A percentile compares a stretch with the other conserved stretches of the same genome.
Evolutionary conservation across 2,888 invertebrate species (phyloP).

Genomic region (Andrena hattorfiana): DNA sequence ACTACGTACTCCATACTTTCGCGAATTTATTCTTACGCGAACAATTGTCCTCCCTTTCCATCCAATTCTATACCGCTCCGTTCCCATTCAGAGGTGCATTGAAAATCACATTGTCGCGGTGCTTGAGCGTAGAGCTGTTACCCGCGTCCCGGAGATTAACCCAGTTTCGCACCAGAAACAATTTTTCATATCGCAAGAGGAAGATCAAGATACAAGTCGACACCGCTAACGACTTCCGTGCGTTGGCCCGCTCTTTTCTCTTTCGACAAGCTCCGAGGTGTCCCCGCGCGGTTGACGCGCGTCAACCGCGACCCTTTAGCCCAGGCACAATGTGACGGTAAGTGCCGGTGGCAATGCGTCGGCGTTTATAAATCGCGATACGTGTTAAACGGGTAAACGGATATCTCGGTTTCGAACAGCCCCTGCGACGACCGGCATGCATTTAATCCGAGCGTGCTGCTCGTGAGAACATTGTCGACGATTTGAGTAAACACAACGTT

Average conservation of each 20-base stretch:
- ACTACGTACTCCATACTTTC: too few relatives aligned
- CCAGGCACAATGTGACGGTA: neutral
- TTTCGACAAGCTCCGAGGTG: conserved; percentile 16
- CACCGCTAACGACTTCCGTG: conserved; percentile 49
- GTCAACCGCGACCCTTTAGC: neutral
- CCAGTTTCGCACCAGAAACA: conserved; percentile 26
- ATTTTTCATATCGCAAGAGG: conserved; percentile 24
- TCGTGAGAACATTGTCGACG: neutral
- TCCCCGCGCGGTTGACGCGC: conserved; percentile 13
- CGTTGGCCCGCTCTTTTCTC: conserved; percentile 28
- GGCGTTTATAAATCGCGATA: neutral
- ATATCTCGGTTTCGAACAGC: neutral
- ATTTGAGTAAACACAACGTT: conserved; percentile 30
- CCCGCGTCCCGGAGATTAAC: conserved; percentile 28
- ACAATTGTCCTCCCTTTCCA: too few relatives aligned
- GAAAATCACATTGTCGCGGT: too few relatives aligned
- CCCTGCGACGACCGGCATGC: neutral
- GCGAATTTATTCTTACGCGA: too few relatives aligned
- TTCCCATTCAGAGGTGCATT: too few relatives aligned
- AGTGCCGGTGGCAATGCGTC: conserved; percentile 1
- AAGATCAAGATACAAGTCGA: conserved; percentile 43
- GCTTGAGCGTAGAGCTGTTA: conserved; percentile 3
- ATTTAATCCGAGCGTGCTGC: neutral
- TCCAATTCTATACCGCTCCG: too few relatives aligned
- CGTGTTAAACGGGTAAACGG: conserved; percentile 8